Evolutionary conservation across 2,113 vertebrate genomes (phyloP).

Genomic region (Camelus bactrianus): DNA sequence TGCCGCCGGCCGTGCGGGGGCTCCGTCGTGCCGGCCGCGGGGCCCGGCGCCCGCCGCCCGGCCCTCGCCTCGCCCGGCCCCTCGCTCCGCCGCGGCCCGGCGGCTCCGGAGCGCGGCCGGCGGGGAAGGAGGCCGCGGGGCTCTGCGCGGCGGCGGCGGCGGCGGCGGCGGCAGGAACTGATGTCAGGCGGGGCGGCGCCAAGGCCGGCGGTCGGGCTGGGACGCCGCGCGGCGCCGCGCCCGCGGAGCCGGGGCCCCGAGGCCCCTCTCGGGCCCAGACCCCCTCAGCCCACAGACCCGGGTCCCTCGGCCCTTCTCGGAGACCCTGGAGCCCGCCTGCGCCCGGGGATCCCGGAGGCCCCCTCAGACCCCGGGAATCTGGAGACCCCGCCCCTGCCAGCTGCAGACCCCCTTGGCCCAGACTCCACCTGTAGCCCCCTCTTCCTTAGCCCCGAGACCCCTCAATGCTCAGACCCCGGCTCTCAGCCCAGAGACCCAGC

Average conservation of each 20-base stretch:
- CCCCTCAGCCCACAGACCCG: not conserved
- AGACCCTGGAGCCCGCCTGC: not conserved
- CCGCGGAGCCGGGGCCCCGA: not conserved
- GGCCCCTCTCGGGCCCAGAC: not conserved
- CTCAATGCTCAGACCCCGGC: too few species aligned
- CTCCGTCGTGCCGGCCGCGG: conserved; percentile 77
- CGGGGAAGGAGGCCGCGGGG: conserved; percentile 58
- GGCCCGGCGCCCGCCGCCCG: conserved; percentile 76
- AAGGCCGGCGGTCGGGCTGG: conserved; percentile 8
- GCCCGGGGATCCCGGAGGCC: not conserved
- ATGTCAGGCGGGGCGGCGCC: conserved; percentile 76
- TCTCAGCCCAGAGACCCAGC: not conserved
- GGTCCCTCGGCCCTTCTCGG: not conserved
- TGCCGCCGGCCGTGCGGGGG: conserved; percentile 79
- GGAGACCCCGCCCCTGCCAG: not conserved
- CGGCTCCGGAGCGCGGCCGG: conserved; percentile 55
- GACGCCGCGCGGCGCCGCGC: not conserved
- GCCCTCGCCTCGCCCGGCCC: conserved; percentile 50
- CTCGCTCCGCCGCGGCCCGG: conserved; percentile 65
- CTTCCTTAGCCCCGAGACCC: not conserved
- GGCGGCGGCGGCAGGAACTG: conserved; percentile 80
- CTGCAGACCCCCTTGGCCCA: not conserved
- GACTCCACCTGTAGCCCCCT: not conserved
- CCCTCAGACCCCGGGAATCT: not conserved
- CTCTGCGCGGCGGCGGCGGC: conserved; percentile 28